Base-by-base conservation (phyloP, 2,797 vertebrate genomes). In the Typhlichthys eigenmanni region DNA sequence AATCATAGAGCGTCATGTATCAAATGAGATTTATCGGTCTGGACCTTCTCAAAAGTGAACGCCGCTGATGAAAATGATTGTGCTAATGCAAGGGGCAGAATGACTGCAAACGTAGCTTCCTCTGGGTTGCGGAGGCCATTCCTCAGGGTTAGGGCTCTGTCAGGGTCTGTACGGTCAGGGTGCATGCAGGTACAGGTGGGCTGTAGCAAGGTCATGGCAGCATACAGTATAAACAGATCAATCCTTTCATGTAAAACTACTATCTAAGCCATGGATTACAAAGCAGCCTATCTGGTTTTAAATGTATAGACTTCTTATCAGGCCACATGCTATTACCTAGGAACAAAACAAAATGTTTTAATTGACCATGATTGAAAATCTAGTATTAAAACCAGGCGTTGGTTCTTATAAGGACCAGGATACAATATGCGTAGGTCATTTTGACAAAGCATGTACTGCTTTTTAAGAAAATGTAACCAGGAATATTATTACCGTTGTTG, bases 1-100 rank as follows among this genome's bases (percentile, higher is more conserved):
- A 91, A 92, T 92, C 85, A 91, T 92, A 91, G 82, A 84, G 77
- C 73, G 69, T 72, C 72, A 83, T 71, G 67, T 77, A 87, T 83
- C 66, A 89, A 87, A 87, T 79, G 74, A 90, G 86, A 92, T 90
- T 84, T 88, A 92, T 86, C 66, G 70, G 71, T 72, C 85, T 87
- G 87, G 62, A 74, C 68, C 68, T 77, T 71, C 76, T 86, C 82
- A 81, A 78, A 85, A 76, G 80, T 68, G 61, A 71, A 77, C 69
- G 73, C 76, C 75, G 78, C 82, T 91, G 85, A 89, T 87, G 82
- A 90, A 89, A 89, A 86, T 78, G 66, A 82, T 77, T 59, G 64
- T 48, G 68, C 50, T 79, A 74, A 83, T 85, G 83, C 60, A 74
- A 59, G 55, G 59, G 72, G 55, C 55, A 81, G 64, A 64, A 70